Base-by-base conservation (phyloP, 2,888 invertebrate species). In the Altica lythri region DNA sequence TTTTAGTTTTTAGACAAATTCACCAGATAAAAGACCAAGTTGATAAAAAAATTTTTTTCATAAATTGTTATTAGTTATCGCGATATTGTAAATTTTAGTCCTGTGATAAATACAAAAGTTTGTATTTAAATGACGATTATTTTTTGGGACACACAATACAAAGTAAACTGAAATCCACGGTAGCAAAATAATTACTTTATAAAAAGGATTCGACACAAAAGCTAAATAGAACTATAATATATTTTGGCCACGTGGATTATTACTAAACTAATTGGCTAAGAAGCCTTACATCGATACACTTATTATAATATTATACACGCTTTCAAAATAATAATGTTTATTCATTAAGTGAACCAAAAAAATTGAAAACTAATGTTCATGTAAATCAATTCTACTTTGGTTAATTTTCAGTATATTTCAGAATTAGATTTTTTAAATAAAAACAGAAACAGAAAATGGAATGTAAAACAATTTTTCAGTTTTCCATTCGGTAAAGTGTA, bases 231-330 rank as follows among this genome's bases (percentile, higher is more conserved):
- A 60, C 56, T 63, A 60, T 61, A 62, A 60, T 60, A 70, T 68
- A 63, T 69, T 73, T 73, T 74, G 75, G 74, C 74, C 72, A 74
- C 74, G 73, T 75, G 74, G 74, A 74, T 73, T 66, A 63, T 43
- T 67, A 68, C 52, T 57, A 57, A 73, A 70, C 75, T 75, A 75
- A 63, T 67, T 9, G 71, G 74, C 75, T 75, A 75, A 73, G 58
- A 73, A 74, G 75, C 75, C 73, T 68, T 70, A 76, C 75, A 75
- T 70, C 73, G 68, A 76, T 68, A 76, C 76, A 76, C 72, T 74
- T 68, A 75, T 66, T 68, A 70, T 66, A 49, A 62, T 57, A 57
- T 47, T 46, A 43, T 53, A 51, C 49, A 54, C 29, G 46, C 30
- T 16, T 38, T 46, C 17, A 40, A 40, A 42, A 22, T 5, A 27